Base-by-base conservation (phyloP, 2,113 vertebrate genomes). In the Daphoenositta chrysoptera region DNA sequence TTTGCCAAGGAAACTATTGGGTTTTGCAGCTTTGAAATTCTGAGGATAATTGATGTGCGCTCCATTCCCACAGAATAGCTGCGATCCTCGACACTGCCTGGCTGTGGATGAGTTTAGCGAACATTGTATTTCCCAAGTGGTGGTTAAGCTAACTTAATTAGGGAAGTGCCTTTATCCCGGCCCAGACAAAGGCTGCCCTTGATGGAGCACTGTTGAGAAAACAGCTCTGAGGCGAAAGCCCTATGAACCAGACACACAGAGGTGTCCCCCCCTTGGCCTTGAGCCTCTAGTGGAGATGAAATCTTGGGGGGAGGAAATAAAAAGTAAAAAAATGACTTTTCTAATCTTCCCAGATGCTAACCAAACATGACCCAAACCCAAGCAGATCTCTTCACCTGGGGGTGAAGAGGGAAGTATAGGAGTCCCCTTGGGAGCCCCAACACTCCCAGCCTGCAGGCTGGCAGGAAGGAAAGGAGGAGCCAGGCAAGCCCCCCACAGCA, bases 1-100 rank as follows among this genome's bases (percentile, higher is more conserved):
- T 96, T 95, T 94, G 64, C 93, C 91, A 94, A 95, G 92, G 90
- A 96, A 96, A 96, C 94, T 82, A 57, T 90, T 94, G 94, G 90
- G 2, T 80, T 94, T 93, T 85, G 61, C 42, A 93, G 93, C 94
- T 92, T 96, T 95, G 93, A 96, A 96, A 88, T 72, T 94, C 82
- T 86, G 82, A 64, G 89, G 66, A 79, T 96, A 95, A 96, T 93
- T 95, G 96, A 81, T 15, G 2, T 73, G 84, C 50, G 64, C 82
- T 82, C 84, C 93, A 91, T 94, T 95, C 95, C 94, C 84, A 61
- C 89, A 94, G 84, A 95, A 96, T 61, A 57, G 83, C 81, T 68
- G 87, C 1, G 2, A 87, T 93, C 87, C 86, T 93, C 8, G 0
- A 44, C 91, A 53, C 81, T 53, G 95, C 91, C 87, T 42, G 81